These are phyloP conservation scores for Nebria salina DNA, from an alignment of 2,888 invertebrate genomes.

Conservation along the genomic window DNA sequence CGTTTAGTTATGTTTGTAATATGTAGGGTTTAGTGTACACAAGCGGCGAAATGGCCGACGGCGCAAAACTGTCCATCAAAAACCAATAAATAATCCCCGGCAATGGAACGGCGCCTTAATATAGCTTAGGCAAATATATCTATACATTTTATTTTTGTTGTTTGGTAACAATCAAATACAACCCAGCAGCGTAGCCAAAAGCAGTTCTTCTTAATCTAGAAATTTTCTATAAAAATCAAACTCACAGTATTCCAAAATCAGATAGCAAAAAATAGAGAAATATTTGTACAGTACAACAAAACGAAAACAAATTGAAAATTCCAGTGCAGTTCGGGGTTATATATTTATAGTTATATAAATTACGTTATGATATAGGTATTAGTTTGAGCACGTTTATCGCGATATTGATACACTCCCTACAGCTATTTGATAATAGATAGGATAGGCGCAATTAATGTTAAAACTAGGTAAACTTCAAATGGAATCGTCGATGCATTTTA, in stretches of 20 bases:
- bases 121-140: background rate
- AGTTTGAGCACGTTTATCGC: background rate
- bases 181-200: background rate
- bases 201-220: background rate
- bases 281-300: background rate
- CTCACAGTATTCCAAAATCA: slow-evolving; percentile 1
- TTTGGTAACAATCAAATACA: background rate
- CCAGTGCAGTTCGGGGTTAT: background rate
- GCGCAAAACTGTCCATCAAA: background rate
- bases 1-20: background rate
- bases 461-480: background rate
- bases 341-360: background rate
- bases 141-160: background rate
- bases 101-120: background rate
- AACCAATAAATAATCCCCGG: background rate
- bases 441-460: slow-evolving; percentile 19
- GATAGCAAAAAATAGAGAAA: background rate
- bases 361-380: background rate
- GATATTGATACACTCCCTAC: slow-evolving; percentile 17
- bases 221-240: background rate
- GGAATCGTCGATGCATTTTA: background rate
- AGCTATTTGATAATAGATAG: slow-evolving; percentile 21
- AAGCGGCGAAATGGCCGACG: background rate
- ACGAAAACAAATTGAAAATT: background rate
- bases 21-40: background rate